Conservation (phyloP, 2,113 vertebrate genomes). For the Nycticryphes semicollaris region DNA sequence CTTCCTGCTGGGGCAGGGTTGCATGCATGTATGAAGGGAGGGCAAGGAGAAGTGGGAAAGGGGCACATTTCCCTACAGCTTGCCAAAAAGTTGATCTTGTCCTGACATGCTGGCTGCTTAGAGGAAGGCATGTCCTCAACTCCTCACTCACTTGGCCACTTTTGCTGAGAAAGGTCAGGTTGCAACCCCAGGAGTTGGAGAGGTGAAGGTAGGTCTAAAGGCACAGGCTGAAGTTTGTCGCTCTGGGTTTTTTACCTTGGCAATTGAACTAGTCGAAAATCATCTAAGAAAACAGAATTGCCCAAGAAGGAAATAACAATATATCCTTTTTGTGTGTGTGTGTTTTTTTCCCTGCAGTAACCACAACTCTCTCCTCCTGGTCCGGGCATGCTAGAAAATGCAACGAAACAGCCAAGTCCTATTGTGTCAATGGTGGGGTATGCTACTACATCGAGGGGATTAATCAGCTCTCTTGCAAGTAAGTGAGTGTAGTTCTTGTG, state of each 20-base stretch:
- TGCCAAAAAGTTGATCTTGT: not conserved
- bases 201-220: not conserved
- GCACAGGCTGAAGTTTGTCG: not conserved
- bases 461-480: constrained; percentile 98
- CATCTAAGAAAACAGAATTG: not conserved
- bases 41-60: not conserved
- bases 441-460: constrained; percentile 98
- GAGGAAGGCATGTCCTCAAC: not conserved
- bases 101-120: not conserved
- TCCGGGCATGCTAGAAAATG: constrained; percentile 93
- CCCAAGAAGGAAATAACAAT: constrained; percentile 15
- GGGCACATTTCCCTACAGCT: not conserved
- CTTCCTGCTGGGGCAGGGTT: not conserved
- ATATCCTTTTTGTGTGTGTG: constrained; percentile 19
- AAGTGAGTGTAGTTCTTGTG: constrained; percentile 77
- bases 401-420: constrained; percentile 95
- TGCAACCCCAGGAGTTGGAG: not conserved
- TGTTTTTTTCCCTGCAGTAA: constrained; percentile 77
- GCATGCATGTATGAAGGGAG: not conserved
- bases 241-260: not conserved
- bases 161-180: not conserved
- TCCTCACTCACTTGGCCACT: not conserved
- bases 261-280: not conserved
- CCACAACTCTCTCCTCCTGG: constrained; percentile 89
- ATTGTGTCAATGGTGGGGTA: constrained; percentile 95